Evolutionary conservation across 2,797 vertebrate species (phyloP).

Genomic region (Novumbra hubbsi): DNA sequence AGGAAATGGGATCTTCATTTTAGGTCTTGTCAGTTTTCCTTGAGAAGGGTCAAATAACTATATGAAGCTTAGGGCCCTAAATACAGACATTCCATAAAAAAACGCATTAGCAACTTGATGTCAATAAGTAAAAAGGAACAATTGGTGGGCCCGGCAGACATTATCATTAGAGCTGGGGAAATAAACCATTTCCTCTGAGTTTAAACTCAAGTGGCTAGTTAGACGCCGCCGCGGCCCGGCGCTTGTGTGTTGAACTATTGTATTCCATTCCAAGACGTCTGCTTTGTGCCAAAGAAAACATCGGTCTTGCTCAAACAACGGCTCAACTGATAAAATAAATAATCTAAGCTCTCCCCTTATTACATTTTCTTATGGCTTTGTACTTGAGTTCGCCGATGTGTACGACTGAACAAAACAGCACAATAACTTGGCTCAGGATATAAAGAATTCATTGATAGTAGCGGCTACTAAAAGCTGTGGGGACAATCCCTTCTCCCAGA

Average conservation of each 20-base stretch:
- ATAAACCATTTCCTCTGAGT: conserved; percentile 10
- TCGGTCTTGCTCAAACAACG: conserved; percentile 25
- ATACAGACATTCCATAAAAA: background rate
- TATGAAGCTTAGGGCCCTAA: background rate
- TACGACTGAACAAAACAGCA: conserved; percentile 14
- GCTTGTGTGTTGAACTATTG: conserved; percentile 34
- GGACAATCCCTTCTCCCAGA: conserved; percentile 39
- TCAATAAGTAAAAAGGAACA: background rate
- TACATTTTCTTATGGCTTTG: conserved; percentile 24
- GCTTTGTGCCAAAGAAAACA: conserved; percentile 47
- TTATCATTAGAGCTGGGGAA: conserved; percentile 25
- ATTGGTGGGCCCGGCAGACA: background rate
- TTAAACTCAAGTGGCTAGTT: conserved; percentile 29
- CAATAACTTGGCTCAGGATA: conserved; percentile 23
- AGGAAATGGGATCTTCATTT: background rate
- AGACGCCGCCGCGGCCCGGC: conserved; percentile 43
- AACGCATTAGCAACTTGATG: background rate
- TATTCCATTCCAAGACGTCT: conserved; percentile 20
- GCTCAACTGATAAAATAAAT: conserved; percentile 35
- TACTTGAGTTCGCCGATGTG: conserved; percentile 3
- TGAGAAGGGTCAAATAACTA: background rate
- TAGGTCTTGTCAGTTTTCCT: background rate
- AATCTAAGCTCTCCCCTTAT: conserved; percentile 30
- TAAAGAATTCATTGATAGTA: conserved; percentile 37
- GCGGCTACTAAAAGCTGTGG: conserved; percentile 30